phyloP scores from a whole-genome alignment of 2,888 invertebrate genomes.

The Seladonia tumulorum region DNA sequence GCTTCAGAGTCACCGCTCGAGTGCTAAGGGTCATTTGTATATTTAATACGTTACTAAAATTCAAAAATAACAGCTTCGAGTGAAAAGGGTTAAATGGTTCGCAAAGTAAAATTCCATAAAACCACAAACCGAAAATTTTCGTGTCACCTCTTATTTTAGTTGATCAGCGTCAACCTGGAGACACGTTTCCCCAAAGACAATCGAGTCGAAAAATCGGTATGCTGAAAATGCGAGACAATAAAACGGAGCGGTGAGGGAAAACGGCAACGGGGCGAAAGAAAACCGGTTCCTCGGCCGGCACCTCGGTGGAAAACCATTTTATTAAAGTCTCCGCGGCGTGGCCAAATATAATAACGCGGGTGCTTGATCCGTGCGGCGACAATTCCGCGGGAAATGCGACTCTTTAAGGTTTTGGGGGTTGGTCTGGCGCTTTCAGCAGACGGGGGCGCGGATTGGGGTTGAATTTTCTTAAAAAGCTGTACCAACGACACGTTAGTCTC shows the following conservation, averaged over 20 bases:
- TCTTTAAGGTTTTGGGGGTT: neutral
- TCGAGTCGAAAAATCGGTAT: neutral
- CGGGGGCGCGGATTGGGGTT: neutral
- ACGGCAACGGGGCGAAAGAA: slow-evolving; percentile 6
- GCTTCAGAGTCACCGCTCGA: too few relatives aligned
- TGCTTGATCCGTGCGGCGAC: slow-evolving; percentile 37
- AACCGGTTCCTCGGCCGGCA: neutral
- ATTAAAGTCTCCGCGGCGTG: slow-evolving; percentile 50
- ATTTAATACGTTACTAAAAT: too few relatives aligned
- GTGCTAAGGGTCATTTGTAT: too few relatives aligned
- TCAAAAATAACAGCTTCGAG: too few relatives aligned
- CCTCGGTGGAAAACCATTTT: slow-evolving; percentile 38
- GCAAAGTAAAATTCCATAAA: neutral
- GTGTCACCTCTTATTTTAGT: neutral
- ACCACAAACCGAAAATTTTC: neutral
- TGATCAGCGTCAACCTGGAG: neutral
- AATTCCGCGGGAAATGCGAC: slow-evolving; percentile 26
- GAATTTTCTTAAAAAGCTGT: slow-evolving; percentile 50
- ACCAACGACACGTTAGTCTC: slow-evolving; percentile 33
- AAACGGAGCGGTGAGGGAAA: neutral
- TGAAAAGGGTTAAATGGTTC: too few relatives aligned
- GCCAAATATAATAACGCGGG: slow-evolving; percentile 53
- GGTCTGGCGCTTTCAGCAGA: neutral
- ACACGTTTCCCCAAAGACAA: neutral
- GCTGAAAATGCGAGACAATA: neutral